Conservation (phyloP, 1,140 invertebrate genomes). For the Drosophila pruinosa region DNA sequence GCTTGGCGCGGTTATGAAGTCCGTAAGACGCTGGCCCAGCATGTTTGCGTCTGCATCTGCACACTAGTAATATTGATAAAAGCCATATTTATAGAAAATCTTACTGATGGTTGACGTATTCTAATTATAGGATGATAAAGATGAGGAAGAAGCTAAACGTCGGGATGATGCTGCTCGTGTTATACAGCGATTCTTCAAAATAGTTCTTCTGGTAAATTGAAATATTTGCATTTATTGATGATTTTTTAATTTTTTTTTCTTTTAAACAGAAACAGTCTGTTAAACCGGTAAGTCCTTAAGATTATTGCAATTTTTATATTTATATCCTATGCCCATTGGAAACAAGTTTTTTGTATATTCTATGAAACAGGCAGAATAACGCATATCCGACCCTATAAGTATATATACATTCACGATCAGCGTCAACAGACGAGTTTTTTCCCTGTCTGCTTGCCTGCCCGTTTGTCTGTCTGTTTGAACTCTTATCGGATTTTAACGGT, state of each 20-base stretch:
- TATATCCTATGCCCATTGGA: too few species aligned
- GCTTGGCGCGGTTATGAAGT: conserved; percentile 60
- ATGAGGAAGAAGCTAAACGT: conserved; percentile 18
- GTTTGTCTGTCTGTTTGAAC: too few species aligned
- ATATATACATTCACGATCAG: too few species aligned
- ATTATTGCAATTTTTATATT: too few species aligned
- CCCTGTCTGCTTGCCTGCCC: too few species aligned
- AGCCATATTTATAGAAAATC: too few species aligned
- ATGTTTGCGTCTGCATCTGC: conserved; percentile 58
- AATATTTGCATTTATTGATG: not conserved
- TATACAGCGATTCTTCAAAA: conserved; percentile 64
- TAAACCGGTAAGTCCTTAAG: conserved; percentile 47
- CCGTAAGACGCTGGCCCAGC: conserved; percentile 36
- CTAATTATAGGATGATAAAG: conserved; percentile 17
- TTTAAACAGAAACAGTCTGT: conserved; percentile 19
- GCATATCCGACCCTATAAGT: too few species aligned
- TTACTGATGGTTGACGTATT: not conserved
- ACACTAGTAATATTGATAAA: conserved; percentile 26
- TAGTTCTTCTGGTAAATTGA: conserved; percentile 33
- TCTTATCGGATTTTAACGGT: too few species aligned
- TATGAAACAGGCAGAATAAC: too few species aligned
- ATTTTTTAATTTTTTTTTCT: not conserved
- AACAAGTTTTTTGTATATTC: too few species aligned
- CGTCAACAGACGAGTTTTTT: too few species aligned
- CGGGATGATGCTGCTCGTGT: conserved; percentile 43